Evolutionary conservation across 1,140 invertebrate species (phyloP), one percentile per base, ranked within the genome.

Genomic region (Drosophila sp.): DNA sequence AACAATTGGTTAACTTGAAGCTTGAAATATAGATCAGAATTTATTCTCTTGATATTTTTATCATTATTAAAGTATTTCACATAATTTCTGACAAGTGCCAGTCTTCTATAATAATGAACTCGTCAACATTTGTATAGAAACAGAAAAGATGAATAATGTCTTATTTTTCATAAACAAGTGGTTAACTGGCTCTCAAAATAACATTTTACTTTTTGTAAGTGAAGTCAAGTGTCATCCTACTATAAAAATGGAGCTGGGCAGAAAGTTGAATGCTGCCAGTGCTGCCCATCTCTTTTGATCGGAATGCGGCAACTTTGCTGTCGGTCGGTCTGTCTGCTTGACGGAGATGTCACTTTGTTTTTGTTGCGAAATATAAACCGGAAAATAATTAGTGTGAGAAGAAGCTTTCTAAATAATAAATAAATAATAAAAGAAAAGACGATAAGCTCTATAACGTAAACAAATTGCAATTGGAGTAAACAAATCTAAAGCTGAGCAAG

Each of bases 211-310:
- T 29, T 0, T 4, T 29, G 0, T 29, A 4, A 29, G 27, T 29
- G 27, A 29, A 29, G 2, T 29, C 27, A 29, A 29, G 27, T 29
- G 27, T 29, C n/a, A 3, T 2, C 1, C 36, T 13, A 5, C 4
- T 38, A 38, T 38, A n/a, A 13, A 38, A 38, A n/a, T 38, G 0
- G 36, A 5, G 11, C 36, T 38, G 36, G n/a, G 2, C 11, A 38
- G 1, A 38, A 13, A 38, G 3, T n/a, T 4, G 9, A n/a, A 13
- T n/a, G 1, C 36, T n/a, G 48, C 56, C 71, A 70, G 71, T 74
- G 71, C 57, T 74, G 43, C 71, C 71, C 71, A 69, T 72, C 18
- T 46, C 18, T 53, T 4, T 27, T 6, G 11, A 21, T 25, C 5
- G 7, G 25, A 27, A 27, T 27, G 25, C 25, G 25, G 25, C 25